A percentile compares a stretch with the other conserved stretches of the same genome.
Conservation (phyloP, 2,888 invertebrate species). For the Limnephilus rhombicus region DNA sequence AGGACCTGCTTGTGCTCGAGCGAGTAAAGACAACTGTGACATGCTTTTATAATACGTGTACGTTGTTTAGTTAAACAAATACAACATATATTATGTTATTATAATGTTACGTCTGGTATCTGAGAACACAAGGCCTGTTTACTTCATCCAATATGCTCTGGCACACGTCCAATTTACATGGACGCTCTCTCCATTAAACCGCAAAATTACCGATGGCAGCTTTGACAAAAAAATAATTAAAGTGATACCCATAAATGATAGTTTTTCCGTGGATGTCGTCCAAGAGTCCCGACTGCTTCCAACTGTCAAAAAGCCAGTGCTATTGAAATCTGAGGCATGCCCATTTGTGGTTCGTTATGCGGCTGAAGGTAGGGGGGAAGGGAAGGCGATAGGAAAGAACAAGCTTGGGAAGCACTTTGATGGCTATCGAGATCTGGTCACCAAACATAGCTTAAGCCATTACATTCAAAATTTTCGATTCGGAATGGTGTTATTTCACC, state of each 20-base stretch:
- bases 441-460: too few relatives aligned
- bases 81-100: background rate
- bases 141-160: background rate
- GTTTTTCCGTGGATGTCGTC: too few relatives aligned
- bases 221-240: background rate
- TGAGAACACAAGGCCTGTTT: background rate
- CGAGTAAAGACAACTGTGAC: background rate
- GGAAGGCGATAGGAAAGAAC: too few relatives aligned
- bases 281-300: too few relatives aligned
- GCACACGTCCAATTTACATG: background rate
- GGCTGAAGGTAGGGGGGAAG: too few relatives aligned
- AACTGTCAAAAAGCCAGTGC: too few relatives aligned
- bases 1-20: background rate
- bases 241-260: background rate
- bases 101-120: background rate
- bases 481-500: too few relatives aligned
- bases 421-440: too few relatives aligned
- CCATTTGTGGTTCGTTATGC: too few relatives aligned
- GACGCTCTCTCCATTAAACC: background rate
- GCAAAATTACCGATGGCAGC: background rate
- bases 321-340: too few relatives aligned
- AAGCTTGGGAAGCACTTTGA: too few relatives aligned
- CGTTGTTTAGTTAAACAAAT: background rate
- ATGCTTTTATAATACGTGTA: slow-evolving; percentile 1
- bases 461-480: too few relatives aligned